phyloP scores from a whole-genome alignment of 1,140 invertebrate species.

The Penaeus indicus region DNA sequence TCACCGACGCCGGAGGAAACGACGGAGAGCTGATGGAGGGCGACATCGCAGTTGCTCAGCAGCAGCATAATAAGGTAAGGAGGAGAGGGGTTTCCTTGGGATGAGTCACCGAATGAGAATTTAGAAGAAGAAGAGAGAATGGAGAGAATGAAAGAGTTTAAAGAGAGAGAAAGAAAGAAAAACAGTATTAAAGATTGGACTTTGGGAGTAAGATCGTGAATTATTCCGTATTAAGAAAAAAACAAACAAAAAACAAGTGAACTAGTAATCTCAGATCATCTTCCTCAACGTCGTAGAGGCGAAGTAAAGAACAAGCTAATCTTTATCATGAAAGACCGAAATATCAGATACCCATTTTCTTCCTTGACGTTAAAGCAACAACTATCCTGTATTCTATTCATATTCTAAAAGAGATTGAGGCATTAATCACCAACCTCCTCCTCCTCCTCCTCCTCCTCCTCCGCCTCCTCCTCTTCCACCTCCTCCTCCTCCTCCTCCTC shows the following conservation, averaged over 20 bases:
- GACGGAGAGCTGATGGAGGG: constrained; percentile 2
- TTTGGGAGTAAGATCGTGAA: background rate
- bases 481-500: background rate
- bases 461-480: background rate
- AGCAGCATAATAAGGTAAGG: constrained; percentile 6
- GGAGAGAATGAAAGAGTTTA: no score
- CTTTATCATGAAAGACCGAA: no score
- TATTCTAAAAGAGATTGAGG: background rate
- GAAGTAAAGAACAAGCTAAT: no score
- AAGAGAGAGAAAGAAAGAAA: background rate
- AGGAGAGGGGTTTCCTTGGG: background rate
- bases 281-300: no score
- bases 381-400: background rate
- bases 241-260: no score
- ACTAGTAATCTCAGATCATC: no score
- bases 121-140: no score
- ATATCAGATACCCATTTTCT: no score
- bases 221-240: no score
- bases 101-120: background rate
- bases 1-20: constrained; percentile 17
- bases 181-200: background rate
- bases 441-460: background rate
- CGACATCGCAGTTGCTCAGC: background rate
- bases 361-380: background rate
- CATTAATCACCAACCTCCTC: background rate